Conservation (phyloP, 2,113 vertebrate species). For the Fukomys damarensis region DNA sequence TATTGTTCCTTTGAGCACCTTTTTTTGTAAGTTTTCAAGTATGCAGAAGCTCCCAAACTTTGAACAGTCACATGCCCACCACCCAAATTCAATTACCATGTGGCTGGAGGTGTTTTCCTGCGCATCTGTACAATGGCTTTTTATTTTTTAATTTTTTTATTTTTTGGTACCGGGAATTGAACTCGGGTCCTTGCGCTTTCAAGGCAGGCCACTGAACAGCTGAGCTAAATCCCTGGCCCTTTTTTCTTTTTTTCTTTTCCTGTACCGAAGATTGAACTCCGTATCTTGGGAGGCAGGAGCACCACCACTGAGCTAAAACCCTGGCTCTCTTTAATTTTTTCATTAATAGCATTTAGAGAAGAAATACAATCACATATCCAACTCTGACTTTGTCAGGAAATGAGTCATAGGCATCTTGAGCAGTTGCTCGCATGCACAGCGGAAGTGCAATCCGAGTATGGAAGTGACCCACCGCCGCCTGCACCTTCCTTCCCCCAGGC, state of each 20-base stretch:
- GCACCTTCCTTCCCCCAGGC: constrained; percentile 87
- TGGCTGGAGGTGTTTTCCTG: not conserved
- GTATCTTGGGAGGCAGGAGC: too few species aligned
- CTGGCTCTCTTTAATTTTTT: too few species aligned
- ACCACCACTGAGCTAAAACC: too few species aligned
- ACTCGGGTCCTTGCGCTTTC: too few species aligned
- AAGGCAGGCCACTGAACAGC: too few species aligned
- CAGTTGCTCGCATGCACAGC: too few species aligned
- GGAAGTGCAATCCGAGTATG: too few species aligned
- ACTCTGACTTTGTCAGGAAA: not conserved
- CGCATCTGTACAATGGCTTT: not conserved
- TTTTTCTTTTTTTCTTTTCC: too few species aligned
- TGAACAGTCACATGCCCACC: not conserved
- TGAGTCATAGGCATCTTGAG: not conserved
- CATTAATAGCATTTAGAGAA: not conserved
- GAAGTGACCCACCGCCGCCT: too few species aligned
- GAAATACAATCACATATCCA: not conserved
- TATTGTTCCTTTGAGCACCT: not conserved
- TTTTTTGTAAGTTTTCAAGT: not conserved
- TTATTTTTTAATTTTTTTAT: not conserved
- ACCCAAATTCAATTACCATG: not conserved
- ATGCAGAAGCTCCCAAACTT: not conserved
- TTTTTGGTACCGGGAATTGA: too few species aligned
- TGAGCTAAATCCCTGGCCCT: too few species aligned
- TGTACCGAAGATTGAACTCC: too few species aligned